Evolutionary conservation across 35 echinoderm and acorn worm species (phyloP).

Genomic region (Antedon bifida): DNA sequence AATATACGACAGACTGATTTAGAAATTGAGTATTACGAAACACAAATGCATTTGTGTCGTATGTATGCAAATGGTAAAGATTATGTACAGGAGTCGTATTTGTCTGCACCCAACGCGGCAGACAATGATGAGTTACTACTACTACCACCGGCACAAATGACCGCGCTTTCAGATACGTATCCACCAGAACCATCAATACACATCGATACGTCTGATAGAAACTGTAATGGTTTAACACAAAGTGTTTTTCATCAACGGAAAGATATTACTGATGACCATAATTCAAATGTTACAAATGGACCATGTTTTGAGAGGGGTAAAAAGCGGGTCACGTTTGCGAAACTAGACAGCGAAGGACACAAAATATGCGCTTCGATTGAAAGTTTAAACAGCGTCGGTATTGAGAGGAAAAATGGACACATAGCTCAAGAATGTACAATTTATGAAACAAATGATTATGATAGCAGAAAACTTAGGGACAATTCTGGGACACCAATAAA

Average conservation of each 20-base stretch:
- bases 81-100: conserved; percentile 62
- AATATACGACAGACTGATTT: conserved; percentile 31
- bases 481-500: background rate
- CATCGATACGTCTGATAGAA: background rate
- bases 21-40: conserved; percentile 70
- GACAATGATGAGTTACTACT: conserved; percentile 12
- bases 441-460: conserved; percentile 26
- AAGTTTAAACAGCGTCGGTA: conserved; percentile 8
- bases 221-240: background rate
- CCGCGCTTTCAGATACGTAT: background rate
- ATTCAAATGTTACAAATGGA: background rate
- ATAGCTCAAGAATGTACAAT: conserved; percentile 12
- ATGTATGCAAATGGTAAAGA: conserved; percentile 50
- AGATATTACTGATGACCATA: background rate
- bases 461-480: conserved; percentile 6
- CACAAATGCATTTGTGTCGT: conserved; percentile 34
- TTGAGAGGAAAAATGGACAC: conserved; percentile 24
- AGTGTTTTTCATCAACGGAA: background rate
- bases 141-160: background rate
- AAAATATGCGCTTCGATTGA: conserved; percentile 17
- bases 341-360: conserved; percentile 5
- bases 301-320: background rate
- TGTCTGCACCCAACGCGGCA: background rate
- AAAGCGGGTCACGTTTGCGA: conserved; percentile 4
- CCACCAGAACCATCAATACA: conserved; percentile 12